phyloP scores from a whole-genome alignment of 30 jellyfish, hydroid and myxozoan species.

The Pelagia noctiluca region DNA sequence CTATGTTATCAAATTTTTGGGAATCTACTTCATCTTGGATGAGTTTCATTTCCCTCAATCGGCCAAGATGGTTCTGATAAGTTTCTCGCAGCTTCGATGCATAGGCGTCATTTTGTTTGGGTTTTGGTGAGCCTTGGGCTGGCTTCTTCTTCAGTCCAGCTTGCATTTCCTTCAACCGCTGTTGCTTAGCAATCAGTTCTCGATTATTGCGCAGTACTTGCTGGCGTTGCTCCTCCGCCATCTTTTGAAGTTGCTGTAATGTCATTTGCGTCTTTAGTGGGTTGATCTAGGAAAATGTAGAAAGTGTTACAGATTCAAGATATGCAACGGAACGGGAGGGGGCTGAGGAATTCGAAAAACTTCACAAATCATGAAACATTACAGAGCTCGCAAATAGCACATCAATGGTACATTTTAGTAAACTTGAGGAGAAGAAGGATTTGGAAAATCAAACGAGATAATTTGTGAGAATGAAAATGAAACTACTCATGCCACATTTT shows the following conservation, averaged over 20 bases:
- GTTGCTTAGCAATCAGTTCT: conserved; percentile 87
- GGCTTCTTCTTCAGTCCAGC: conserved; percentile 66
- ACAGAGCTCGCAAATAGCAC: background rate
- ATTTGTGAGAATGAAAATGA: too few relatives aligned
- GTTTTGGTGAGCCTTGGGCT: conserved; percentile 46
- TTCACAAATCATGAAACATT: too few relatives aligned
- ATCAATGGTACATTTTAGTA: too few relatives aligned
- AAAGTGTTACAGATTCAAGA: background rate
- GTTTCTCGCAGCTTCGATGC: conserved; percentile 88
- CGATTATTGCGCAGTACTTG: conserved; percentile 86
- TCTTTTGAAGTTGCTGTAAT: conserved; percentile 83
- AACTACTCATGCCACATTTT: too few relatives aligned
- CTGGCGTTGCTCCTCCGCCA: conserved; percentile 95
- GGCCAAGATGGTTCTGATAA: conserved; percentile 80
- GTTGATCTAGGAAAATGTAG: conserved; percentile 28
- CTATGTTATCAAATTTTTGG: conserved; percentile 77
- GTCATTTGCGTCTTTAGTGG: conserved; percentile 84
- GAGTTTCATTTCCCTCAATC: conserved; percentile 64
- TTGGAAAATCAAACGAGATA: too few relatives aligned
- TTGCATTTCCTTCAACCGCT: conserved; percentile 89
- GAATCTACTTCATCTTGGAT: conserved; percentile 80
- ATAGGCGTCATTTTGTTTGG: conserved; percentile 74
- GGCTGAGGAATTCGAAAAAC: background rate
- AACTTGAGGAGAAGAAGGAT: too few relatives aligned
- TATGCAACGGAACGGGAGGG: background rate